Percentiles rank a stretch among this genome's conserved stretches.
Evolutionary conservation across 2,888 invertebrate species (phyloP).

Genomic region (Pristionchus maxplancki): DNA sequence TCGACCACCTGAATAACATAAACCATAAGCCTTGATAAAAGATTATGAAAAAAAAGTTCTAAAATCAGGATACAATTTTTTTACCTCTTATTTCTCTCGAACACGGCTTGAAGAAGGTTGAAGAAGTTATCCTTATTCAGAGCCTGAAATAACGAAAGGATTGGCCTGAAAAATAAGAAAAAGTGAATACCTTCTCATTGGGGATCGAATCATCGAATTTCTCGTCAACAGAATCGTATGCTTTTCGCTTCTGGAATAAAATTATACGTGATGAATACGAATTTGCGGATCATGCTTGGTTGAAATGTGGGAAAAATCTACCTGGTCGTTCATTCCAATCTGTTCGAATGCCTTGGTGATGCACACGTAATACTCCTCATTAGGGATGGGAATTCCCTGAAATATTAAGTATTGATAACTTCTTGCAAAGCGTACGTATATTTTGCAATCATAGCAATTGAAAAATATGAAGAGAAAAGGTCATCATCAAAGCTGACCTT

Average conservation of each 20-base stretch:
- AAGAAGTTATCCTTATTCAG: constrained; percentile 85
- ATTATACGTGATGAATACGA: not conserved
- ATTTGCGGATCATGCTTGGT: too few relatives aligned
- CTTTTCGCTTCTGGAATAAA: constrained; percentile 84
- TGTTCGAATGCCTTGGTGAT: constrained; percentile 86
- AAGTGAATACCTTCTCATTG: constrained; percentile 80
- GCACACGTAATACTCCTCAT: constrained; percentile 95
- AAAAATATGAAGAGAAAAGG: too few relatives aligned
- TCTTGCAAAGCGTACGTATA: too few relatives aligned
- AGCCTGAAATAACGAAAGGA: constrained; percentile 17
- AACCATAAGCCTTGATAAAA: not conserved
- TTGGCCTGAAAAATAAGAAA: not conserved
- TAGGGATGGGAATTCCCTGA: constrained; percentile 82
- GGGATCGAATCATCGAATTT: constrained; percentile 92
- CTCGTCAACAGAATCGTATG: constrained; percentile 97
- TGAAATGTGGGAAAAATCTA: not conserved
- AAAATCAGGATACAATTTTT: not conserved
- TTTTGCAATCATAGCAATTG: too few relatives aligned
- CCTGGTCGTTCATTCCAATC: constrained; percentile 66
- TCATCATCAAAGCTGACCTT: constrained; percentile 82
- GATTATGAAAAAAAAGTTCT: not conserved
- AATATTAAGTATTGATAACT: too few relatives aligned
- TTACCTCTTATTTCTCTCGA: constrained; percentile 81
- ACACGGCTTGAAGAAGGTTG: constrained; percentile 80
- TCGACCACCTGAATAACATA: constrained; percentile 87